Evolutionary conservation across 2,113 vertebrate genomes (phyloP).

Genomic region (Ellobius talpinus): DNA sequence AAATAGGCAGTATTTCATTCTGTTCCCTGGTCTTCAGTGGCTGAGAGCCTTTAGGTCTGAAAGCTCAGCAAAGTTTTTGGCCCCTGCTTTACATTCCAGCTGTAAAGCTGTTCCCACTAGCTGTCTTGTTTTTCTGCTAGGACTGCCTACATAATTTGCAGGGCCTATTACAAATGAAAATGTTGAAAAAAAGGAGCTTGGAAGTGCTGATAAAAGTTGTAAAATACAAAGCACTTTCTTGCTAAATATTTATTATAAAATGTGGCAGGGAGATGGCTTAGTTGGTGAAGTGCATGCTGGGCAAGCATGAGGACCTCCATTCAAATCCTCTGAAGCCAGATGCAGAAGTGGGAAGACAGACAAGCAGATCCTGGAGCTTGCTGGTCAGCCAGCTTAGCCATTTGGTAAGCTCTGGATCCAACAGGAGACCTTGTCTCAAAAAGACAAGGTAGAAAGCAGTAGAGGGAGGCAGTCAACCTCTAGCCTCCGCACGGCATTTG

Average conservation of each 20-base stretch:
- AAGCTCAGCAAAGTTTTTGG: background rate
- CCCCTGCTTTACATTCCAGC: background rate
- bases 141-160: background rate
- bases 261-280: background rate
- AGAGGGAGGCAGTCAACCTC: background rate
- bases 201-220: background rate
- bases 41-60: background rate
- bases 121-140: background rate
- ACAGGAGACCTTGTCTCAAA: background rate
- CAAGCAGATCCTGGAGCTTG: background rate
- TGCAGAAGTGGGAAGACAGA: background rate
- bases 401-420: background rate
- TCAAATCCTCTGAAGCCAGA: background rate
- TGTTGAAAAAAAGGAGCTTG: background rate
- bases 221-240: slow-evolving; percentile 2
- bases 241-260: background rate
- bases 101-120: background rate
- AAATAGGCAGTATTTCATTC: background rate
- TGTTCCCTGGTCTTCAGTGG: background rate
- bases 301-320: background rate
- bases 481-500: background rate
- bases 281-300: background rate
- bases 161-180: background rate
- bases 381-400: background rate
- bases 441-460: background rate